Evolutionary conservation across 2,113 vertebrate species (phyloP), one percentile per base, ranked within the genome.

Genomic region (Pterocles orientalis): DNA sequence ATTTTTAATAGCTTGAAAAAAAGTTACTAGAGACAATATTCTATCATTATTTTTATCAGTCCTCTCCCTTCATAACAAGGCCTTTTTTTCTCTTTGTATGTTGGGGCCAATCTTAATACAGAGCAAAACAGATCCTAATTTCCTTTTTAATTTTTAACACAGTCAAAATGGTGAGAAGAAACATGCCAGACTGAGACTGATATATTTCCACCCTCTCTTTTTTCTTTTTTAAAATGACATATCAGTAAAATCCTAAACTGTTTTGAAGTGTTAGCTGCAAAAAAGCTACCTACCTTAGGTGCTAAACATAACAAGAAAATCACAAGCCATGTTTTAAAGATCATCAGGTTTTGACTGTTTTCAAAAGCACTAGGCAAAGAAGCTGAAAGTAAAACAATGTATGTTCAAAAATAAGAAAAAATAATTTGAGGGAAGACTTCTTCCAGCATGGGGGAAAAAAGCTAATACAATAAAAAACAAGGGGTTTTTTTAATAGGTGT

Each of bases 41-140:
- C 36, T 70, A 24, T 61, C 48, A 29, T 33, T 57, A 84, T 82
- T 96, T 95, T 97, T 96, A 94, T 94, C 88, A 75, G 56, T 41
- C 33, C 7, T 88, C 23, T 90, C 34, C 53, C 48, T 76, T 71
- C 61, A 14, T 72, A 92, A 93, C 18, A 68, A 81, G 39, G n/a
- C 12, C 51, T 93, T 90, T 96, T 39, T 83, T 93, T 92, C 87
- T 91, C 45, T 72, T 90, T 92, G 48, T 86, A 69, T 88, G 34
- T 68, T 91, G 64, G 7, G 50, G 69, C 88, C 83, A 68, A 4
- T 75, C 80, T 84, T 75, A 92, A 60, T 56, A 41, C 18, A 71
- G 43, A 82, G 34, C 11, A 93, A 86, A 96, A 78, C 48, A 94
- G 69, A 79, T 57, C 68, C 43, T 88, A 6, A 48, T 92, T 94